Evolutionary conservation across 1,140 invertebrate species (phyloP), one percentile per base, ranked within the genome.

Genomic region (Pseudomyrmex concolor): DNA sequence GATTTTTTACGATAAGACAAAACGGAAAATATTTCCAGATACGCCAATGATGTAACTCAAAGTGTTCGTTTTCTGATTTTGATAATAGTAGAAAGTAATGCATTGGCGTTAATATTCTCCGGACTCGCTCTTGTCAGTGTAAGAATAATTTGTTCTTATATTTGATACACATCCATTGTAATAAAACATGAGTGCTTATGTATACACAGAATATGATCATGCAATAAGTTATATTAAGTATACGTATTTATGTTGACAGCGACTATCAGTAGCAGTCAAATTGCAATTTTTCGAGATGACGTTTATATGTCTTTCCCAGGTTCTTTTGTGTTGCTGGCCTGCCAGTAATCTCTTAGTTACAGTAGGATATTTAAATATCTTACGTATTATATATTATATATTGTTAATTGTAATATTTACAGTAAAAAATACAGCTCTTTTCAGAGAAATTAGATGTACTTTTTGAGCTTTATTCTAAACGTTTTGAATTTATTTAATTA

Each of bases 91-190:
- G 48, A 55, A 34, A 84, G 84, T 25, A 86, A 84, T 2, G 63
- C 72, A 1, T 77, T 86, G 55, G 86, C 84, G 10, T 55, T 89
- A 2, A 34, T 89, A 57, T 90, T 86, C 19, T 62, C 85, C 22
- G 57, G 73, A 15, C 63, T 89, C 1, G 84, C 83, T 54, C 25
- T 89, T 55, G 76, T 88, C 1, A 77, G 67, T 64, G 89, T 90
- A 71, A 88, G 89, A 34, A 34, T 34, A 34, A 34, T 34, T 34
- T 34, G 34, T 34, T 86, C 9, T 17, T 51, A n/a, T 8, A 3
- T 7, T 3, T n/a, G 25, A 62, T 0, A 34, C 25, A 43, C 34
- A 3, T 60, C 1, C 12, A 60, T 19, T 60, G 19, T 10, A 60
- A 3, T 60, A 5, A 60, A 22, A 3, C 22, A 60, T 5, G 12